Evolutionary conservation across 2,113 vertebrate species (phyloP).

Genomic region (Herpetotheres cachinnans): DNA sequence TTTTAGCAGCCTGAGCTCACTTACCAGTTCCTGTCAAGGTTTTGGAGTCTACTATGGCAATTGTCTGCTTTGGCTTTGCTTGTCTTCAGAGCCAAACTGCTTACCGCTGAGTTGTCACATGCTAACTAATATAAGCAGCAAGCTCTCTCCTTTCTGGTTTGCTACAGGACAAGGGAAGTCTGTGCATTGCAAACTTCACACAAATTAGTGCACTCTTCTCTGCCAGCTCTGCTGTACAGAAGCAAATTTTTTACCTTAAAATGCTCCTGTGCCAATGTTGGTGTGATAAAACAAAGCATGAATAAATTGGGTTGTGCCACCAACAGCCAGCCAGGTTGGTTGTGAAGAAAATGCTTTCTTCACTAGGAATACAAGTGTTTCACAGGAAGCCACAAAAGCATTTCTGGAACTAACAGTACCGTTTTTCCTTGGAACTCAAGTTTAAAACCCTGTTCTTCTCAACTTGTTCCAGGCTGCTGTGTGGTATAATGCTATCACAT

Average conservation of each 20-base stretch:
- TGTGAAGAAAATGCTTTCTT: not conserved
- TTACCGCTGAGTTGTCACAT: not conserved
- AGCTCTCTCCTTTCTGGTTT: not conserved
- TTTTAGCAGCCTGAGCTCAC: not conserved
- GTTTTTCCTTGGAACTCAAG: not conserved
- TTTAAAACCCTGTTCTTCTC: not conserved
- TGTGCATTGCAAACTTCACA: not conserved
- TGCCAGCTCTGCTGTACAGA: not conserved
- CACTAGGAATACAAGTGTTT: not conserved
- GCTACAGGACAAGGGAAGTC: not conserved
- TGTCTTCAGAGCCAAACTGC: not conserved
- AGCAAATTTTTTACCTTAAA: not conserved
- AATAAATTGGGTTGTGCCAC: not conserved
- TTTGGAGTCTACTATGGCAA: not conserved
- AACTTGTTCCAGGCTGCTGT: not conserved
- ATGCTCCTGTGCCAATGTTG: not conserved
- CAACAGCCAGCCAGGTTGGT: not conserved
- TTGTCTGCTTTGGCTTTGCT: not conserved
- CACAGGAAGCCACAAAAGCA: not conserved
- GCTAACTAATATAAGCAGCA: not conserved
- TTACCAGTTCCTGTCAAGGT: not conserved
- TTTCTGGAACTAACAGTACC: not conserved
- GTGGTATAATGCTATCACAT: not conserved
- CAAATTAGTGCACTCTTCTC: not conserved
- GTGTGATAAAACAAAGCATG: not conserved